Percentiles rank a stretch among this genome's conserved stretches.
Conservation (phyloP, 2,113 vertebrate genomes). For the Xiphophorus couchianus region DNA sequence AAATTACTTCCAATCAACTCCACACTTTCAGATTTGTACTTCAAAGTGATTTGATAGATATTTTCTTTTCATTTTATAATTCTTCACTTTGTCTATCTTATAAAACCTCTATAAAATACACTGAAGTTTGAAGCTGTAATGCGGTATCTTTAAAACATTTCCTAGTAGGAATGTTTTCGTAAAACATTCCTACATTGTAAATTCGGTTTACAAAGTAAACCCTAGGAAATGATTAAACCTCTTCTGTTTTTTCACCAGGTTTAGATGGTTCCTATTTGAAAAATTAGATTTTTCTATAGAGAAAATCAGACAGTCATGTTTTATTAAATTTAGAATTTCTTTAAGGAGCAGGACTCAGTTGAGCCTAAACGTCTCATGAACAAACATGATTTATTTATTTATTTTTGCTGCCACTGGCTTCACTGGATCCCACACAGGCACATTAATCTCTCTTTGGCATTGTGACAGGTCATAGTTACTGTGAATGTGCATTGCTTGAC, state of each 20-base stretch:
- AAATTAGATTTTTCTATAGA: slow-evolving; percentile 44
- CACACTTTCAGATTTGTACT: too few species aligned
- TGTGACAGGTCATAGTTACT: not conserved
- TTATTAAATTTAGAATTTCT: not conserved
- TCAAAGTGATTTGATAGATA: too few species aligned
- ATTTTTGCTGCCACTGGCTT: not conserved
- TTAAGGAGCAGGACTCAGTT: slow-evolving; percentile 12
- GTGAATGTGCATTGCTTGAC: not conserved
- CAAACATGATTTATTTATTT: not conserved
- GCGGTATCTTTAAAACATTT: too few species aligned
- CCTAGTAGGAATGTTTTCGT: too few species aligned
- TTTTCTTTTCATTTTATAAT: too few species aligned
- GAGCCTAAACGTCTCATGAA: not conserved
- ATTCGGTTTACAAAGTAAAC: too few species aligned
- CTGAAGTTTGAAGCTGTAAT: too few species aligned
- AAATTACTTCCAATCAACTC: too few species aligned
- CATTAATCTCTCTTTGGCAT: slow-evolving; percentile 8
- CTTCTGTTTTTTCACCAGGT: slow-evolving; percentile 13
- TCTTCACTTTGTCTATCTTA: not conserved
- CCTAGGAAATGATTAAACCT: slow-evolving; percentile 11
- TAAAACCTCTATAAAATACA: too few species aligned
- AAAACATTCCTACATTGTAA: too few species aligned
- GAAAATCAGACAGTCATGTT: slow-evolving; percentile 9
- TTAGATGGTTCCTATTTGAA: slow-evolving; percentile 9
- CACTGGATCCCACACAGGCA: slow-evolving; percentile 9